Evolutionary conservation across 2,113 vertebrate species (phyloP).

Genomic region (Empidonax traillii): DNA sequence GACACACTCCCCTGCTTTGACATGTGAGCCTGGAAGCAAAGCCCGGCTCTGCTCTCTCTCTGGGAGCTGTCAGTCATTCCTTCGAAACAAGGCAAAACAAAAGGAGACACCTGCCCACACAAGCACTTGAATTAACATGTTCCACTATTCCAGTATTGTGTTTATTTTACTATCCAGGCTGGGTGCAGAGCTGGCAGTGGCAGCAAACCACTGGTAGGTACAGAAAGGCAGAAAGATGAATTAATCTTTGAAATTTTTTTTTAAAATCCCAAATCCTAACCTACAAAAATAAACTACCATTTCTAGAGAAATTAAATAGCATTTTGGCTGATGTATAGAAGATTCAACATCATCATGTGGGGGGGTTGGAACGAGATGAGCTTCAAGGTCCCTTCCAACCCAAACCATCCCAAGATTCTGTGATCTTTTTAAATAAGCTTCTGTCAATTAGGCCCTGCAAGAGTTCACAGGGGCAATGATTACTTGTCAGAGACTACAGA

Average conservation of each 20-base stretch:
- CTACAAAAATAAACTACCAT: constrained; percentile 13
- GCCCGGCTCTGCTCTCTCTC: not conserved
- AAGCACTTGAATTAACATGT: not conserved
- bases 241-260: not conserved
- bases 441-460: not conserved
- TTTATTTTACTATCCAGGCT: constrained; percentile 41
- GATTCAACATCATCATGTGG: not conserved
- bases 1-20: not conserved
- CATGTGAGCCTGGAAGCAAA: not conserved
- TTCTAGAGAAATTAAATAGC: constrained; percentile 27
- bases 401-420: not conserved
- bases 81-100: not conserved
- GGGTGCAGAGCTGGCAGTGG: constrained; percentile 6
- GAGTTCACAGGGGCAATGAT: not conserved
- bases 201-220: not conserved
- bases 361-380: not conserved
- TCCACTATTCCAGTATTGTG: not conserved
- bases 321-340: not conserved
- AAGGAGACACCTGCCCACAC: constrained; percentile 29
- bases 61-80: not conserved
- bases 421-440: not conserved
- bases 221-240: constrained; percentile 32
- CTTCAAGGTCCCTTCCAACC: not conserved
- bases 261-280: not conserved
- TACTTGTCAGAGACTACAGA: not conserved